Evolutionary conservation across 2,797 vertebrate genomes (phyloP).

Genomic region (Luscinia luscinia): DNA sequence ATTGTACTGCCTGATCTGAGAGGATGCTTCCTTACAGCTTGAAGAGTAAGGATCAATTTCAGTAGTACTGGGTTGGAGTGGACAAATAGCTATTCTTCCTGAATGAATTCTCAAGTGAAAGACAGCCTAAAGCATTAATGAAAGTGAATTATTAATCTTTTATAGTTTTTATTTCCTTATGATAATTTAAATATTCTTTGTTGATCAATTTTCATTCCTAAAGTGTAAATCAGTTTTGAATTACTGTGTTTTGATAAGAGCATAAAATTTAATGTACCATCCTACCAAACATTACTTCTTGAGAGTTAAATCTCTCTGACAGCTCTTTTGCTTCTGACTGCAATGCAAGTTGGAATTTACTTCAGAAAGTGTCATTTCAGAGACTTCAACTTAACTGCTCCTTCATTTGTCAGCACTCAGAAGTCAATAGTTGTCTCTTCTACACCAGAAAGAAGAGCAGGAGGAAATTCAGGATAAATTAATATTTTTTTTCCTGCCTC

Average conservation of each 20-base stretch:
- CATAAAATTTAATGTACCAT: neutral
- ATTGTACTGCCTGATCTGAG: neutral
- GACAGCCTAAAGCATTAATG: neutral
- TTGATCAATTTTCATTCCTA: neutral
- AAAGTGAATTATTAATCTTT: neutral
- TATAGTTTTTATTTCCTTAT: neutral
- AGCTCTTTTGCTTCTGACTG: neutral
- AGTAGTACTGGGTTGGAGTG: neutral
- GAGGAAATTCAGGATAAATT: neutral
- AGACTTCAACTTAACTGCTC: neutral
- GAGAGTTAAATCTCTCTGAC: constrained; percentile 20
- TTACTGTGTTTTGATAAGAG: constrained; percentile 5
- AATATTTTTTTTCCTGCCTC: neutral
- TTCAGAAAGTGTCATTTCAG: neutral
- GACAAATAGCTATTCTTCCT: neutral
- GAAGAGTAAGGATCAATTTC: neutral
- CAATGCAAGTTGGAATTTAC: neutral
- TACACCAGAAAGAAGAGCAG: neutral
- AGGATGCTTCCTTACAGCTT: neutral
- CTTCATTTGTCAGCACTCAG: neutral
- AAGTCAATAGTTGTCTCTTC: neutral
- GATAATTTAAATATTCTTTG: neutral
- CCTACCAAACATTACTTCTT: neutral
- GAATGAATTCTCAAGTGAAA: neutral
- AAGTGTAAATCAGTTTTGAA: constrained; percentile 18